These are phyloP conservation scores for Sinelater perroti DNA, from an alignment of 2,888 invertebrate species.

Conservation along the genomic window DNA sequence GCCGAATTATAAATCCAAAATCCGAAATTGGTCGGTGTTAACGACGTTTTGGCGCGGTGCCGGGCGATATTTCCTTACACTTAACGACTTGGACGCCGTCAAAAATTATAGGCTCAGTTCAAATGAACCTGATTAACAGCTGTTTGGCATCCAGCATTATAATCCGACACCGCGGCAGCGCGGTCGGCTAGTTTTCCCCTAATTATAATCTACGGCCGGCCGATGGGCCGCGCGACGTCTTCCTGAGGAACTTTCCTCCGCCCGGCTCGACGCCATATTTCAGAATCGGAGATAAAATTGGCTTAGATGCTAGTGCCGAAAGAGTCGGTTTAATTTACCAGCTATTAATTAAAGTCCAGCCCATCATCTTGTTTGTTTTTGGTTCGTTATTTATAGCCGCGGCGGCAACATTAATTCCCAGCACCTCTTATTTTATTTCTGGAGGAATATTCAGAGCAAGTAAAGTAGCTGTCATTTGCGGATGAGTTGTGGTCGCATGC, in stretches of 20 bases:
- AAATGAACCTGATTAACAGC: constrained; percentile 15
- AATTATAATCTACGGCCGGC: constrained; percentile 12
- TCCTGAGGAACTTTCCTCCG: too few species aligned
- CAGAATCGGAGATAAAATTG: too few species aligned
- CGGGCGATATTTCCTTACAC: background rate
- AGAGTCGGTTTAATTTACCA: too few species aligned
- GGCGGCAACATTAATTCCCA: background rate
- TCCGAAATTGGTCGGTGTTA: too few species aligned
- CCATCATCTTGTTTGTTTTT: too few species aligned
- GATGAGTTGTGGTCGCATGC: constrained; percentile 52
- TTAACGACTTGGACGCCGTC: constrained; percentile 7
- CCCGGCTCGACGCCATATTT: too few species aligned
- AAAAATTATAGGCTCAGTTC: constrained; percentile 8
- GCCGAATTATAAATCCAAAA: too few species aligned
- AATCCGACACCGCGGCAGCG: background rate
- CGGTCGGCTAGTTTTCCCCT: background rate
- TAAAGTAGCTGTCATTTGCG: constrained; percentile 52
- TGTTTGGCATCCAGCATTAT: constrained; percentile 2
- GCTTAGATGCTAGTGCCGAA: too few species aligned
- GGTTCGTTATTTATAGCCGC: background rate
- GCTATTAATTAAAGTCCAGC: too few species aligned
- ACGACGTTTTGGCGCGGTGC: constrained; percentile 8
- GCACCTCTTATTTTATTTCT: background rate
- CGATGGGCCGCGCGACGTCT: too few species aligned
- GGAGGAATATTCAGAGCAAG: constrained; percentile 41